Evolutionary conservation across 1,140 invertebrate genomes (phyloP).

Genomic region (Argopecten irradians): DNA sequence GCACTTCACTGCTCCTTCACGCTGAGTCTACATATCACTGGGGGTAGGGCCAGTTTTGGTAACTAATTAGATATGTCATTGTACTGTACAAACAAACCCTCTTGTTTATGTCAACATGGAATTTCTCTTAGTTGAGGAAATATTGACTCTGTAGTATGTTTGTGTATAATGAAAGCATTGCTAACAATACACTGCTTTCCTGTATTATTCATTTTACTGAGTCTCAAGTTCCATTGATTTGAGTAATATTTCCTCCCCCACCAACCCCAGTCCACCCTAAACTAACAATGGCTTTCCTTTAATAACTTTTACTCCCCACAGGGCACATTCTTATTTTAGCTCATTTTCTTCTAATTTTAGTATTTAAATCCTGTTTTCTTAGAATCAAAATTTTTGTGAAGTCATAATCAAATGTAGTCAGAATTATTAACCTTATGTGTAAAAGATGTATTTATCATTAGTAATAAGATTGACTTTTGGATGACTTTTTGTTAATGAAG

Average conservation of each 20-base stretch:
- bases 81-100: constrained; percentile 43
- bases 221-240: neutral
- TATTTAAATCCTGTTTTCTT: neutral
- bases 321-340: no score
- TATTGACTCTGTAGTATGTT: constrained; percentile 54
- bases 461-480: no score
- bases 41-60: constrained; percentile 40
- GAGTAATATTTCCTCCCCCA: neutral
- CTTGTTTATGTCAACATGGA: constrained; percentile 53
- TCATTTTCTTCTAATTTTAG: neutral
- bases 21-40: neutral
- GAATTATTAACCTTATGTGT: no score
- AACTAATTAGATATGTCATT: constrained; percentile 54
- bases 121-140: constrained; percentile 55
- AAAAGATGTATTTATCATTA: no score
- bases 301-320: neutral
- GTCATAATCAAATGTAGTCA: no score
- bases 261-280: neutral
- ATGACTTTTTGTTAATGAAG: neutral
- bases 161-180: constrained; percentile 47
- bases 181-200: constrained; percentile 53
- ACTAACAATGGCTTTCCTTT: neutral
- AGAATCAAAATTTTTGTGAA: neutral
- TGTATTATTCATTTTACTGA: constrained; percentile 40
- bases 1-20: constrained; percentile 41